phyloP scores from a whole-genome alignment of 2,888 invertebrate genomes.

The Scrobipalpa atriplicella region DNA sequence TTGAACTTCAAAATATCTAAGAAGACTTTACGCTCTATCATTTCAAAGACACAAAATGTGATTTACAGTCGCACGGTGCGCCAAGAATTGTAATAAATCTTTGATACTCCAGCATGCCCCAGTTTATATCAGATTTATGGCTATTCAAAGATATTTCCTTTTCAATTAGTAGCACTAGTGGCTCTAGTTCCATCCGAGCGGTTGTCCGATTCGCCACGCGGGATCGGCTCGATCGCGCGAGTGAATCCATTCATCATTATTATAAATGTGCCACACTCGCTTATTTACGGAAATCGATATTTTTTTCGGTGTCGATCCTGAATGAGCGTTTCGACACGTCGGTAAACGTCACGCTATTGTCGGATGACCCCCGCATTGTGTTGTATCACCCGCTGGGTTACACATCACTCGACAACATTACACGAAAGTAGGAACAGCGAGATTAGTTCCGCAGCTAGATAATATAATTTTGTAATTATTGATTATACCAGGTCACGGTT shows the following conservation, averaged over 20 bases:
- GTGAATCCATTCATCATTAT: conserved; percentile 80
- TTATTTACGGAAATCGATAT: conserved; percentile 84
- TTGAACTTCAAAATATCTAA: neutral
- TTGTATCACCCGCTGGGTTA: conserved; percentile 60
- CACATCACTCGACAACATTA: conserved; percentile 49
- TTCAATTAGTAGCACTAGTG: conserved; percentile 73
- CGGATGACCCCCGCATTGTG: conserved; percentile 74
- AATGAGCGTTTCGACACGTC: conserved; percentile 76
- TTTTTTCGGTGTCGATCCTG: conserved; percentile 79
- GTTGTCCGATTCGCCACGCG: conserved; percentile 75
- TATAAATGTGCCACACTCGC: conserved; percentile 82
- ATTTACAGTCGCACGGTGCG: conserved; percentile 46
- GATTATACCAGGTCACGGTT: conserved; percentile 77
- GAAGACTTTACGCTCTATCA: neutral
- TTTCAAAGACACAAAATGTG: conserved; percentile 35
- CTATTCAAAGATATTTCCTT: conserved; percentile 71
- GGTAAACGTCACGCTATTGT: conserved; percentile 78
- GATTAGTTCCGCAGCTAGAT: conserved; percentile 74
- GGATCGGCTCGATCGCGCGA: conserved; percentile 71
- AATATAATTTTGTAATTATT: conserved; percentile 76
- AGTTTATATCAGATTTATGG: conserved; percentile 75
- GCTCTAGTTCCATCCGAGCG: conserved; percentile 61
- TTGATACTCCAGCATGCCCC: conserved; percentile 59
- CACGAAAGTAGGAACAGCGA: conserved; percentile 57
- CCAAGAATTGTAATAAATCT: conserved; percentile 39